Conservation (phyloP, 1,140 invertebrate genomes). For the Papilio machaon region DNA sequence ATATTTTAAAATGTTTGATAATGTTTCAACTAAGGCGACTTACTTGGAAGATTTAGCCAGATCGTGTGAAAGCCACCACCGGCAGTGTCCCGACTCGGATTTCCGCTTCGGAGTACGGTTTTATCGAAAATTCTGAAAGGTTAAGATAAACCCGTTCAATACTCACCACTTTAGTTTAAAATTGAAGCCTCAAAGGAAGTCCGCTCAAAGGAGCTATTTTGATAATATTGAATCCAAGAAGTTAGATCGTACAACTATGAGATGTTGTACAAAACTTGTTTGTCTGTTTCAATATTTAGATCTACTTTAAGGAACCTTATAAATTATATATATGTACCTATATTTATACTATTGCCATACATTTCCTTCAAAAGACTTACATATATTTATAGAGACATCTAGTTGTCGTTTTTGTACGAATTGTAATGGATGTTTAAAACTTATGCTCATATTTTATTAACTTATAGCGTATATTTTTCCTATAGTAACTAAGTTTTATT, state of each 20-base stretch:
- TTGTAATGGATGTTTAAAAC: no score
- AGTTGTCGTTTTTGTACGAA: no score
- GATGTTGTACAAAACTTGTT: neutral
- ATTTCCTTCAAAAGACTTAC: no score
- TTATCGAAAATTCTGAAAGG: constrained; percentile 26
- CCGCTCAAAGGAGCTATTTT: constrained; percentile 21
- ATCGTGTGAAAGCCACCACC: neutral
- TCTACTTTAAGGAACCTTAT: no score
- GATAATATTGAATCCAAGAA: constrained; percentile 11
- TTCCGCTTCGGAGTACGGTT: constrained; percentile 16
- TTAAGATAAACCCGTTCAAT: constrained; percentile 26
- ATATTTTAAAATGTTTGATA: neutral
- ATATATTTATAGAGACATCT: no score
- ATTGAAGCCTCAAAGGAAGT: constrained; percentile 22
- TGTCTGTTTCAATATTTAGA: neutral
- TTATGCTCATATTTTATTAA: no score
- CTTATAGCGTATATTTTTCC: no score
- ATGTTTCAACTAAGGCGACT: neutral
- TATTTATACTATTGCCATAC: no score
- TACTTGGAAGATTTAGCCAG: neutral
- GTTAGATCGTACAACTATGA: neutral
- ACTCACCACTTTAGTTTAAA: constrained; percentile 22
- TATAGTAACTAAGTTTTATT: no score
- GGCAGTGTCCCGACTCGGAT: constrained; percentile 15
- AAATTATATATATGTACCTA: no score